phyloP scores from a whole-genome alignment of 2,888 invertebrate species.

The Apamea monoglypha region DNA sequence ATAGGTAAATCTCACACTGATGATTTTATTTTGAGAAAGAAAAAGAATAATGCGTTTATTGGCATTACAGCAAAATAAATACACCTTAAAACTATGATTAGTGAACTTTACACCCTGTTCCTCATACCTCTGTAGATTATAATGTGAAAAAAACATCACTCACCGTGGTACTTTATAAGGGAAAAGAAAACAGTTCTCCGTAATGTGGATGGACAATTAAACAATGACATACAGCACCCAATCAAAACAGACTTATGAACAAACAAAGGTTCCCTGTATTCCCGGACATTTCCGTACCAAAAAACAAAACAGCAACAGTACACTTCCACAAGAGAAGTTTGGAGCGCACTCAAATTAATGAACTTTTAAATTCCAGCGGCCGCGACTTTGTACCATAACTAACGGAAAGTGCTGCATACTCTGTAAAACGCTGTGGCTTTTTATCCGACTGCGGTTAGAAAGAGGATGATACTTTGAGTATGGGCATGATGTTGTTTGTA shows the following conservation, averaged over 20 bases:
- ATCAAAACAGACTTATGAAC: background rate
- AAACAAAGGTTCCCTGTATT: background rate
- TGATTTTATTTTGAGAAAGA: background rate
- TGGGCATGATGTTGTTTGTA: background rate
- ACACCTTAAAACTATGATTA: too few relatives aligned
- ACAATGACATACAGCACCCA: background rate
- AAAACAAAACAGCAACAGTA: slow-evolving; percentile 16
- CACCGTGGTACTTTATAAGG: too few relatives aligned
- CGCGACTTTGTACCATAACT: slow-evolving; percentile 26
- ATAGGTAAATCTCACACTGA: background rate
- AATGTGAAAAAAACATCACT: background rate
- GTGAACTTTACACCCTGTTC: too few relatives aligned
- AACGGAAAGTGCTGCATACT: slow-evolving; percentile 36
- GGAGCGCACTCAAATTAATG: slow-evolving; percentile 54
- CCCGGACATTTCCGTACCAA: background rate
- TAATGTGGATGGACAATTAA: background rate
- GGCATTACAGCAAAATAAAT: too few relatives aligned
- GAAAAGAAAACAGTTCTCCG: too few relatives aligned
- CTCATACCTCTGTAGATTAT: too few relatives aligned
- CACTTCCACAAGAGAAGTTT: slow-evolving; percentile 23
- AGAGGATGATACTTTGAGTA: slow-evolving; percentile 10
- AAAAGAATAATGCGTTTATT: too few relatives aligned
- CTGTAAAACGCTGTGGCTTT: slow-evolving; percentile 20
- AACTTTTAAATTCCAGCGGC: slow-evolving; percentile 53
- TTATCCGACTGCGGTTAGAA: slow-evolving; percentile 22